Evolutionary conservation across 1,140 invertebrate genomes (phyloP).

Genomic region (Ylistrum balloti): DNA sequence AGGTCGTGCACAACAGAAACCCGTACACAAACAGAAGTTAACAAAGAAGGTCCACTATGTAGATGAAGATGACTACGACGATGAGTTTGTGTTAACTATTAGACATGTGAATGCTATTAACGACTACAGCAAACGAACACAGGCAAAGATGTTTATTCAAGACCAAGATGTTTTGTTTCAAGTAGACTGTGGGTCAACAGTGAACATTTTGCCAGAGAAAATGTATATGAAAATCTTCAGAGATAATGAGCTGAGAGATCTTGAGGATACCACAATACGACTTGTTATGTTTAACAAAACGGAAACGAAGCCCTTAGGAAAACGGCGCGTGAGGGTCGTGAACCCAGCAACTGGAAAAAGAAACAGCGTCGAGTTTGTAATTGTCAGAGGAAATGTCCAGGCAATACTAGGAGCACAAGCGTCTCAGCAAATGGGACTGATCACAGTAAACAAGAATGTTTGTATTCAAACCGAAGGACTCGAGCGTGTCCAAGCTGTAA

Average conservation of each 20-base stretch:
- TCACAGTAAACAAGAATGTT: not conserved
- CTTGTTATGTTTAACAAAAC: conserved; percentile 29
- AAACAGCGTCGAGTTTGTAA: not conserved
- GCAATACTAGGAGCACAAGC: not conserved
- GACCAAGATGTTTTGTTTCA: conserved; percentile 50
- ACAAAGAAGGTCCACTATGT: not conserved
- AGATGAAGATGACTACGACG: no score
- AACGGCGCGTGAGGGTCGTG: not conserved
- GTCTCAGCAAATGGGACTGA: not conserved
- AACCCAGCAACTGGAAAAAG: conserved; percentile 7
- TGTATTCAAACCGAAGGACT: not conserved
- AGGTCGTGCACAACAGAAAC: not conserved
- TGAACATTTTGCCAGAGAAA: conserved; percentile 45
- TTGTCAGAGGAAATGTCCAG: not conserved
- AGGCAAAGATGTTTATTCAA: conserved; percentile 16
- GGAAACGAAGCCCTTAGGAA: not conserved
- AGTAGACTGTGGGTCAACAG: conserved; percentile 49
- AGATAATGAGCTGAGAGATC: not conserved
- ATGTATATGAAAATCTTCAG: not conserved
- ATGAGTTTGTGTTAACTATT: not conserved
- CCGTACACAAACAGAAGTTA: not conserved
- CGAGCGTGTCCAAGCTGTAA: not conserved
- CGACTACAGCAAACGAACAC: not conserved
- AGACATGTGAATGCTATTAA: not conserved
- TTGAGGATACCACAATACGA: not conserved